Base-by-base conservation (phyloP, 1,140 invertebrate genomes). In the Drosophila parvula region DNA sequence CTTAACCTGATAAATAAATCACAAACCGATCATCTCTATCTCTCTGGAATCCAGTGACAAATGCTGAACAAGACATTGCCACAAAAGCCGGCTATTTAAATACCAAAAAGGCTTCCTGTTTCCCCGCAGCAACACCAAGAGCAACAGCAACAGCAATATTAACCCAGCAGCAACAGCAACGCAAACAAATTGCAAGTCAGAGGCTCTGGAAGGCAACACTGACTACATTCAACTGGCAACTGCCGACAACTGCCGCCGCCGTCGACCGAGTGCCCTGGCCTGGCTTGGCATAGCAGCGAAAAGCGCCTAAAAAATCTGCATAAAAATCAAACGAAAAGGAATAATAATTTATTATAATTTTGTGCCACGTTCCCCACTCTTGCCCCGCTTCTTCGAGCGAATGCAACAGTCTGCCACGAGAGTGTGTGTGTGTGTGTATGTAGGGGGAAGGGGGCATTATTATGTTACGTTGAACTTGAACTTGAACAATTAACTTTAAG, bases 321-420 rank as follows among this genome's bases (percentile, higher is more conserved):
- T 88, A 88, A 88, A 82, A 88, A 89, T 88, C 84, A 88, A 88
- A 88, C 84, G 73, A 79, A 82, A 88, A 83, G 83, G 79, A 88
- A 88, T 88, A 88, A 88, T 88, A 88, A 88, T 83, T 89, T 88
- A 88, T 88, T 88, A 88, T 89, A 88, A 88, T 88, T 89, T 80
- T 77, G 58, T 63, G 48, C 51, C 34, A 55, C 51, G 60, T 44
- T 18, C 53, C 14, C 16, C 57, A 30, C 48, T 51, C 56, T n/a
- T 18, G 43, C 11, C 41, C 14, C 32, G 28, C 40, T 5, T 27
- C 30, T 44, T 22, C 60, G 9, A 36, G 48, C 32, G 62, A 67
- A 67, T 69, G 69, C 69, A 73, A 73, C 69, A 73, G 69, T 71
- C 47, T 56, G 73, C 47, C n/a, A n/a, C 18, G 12, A 53, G 12